A percentile compares a stretch with the other conserved stretches of the same genome.
These are phyloP conservation scores for Podilymbus podiceps DNA, from an alignment of 2,113 vertebrate species.

Conservation along the genomic window DNA sequence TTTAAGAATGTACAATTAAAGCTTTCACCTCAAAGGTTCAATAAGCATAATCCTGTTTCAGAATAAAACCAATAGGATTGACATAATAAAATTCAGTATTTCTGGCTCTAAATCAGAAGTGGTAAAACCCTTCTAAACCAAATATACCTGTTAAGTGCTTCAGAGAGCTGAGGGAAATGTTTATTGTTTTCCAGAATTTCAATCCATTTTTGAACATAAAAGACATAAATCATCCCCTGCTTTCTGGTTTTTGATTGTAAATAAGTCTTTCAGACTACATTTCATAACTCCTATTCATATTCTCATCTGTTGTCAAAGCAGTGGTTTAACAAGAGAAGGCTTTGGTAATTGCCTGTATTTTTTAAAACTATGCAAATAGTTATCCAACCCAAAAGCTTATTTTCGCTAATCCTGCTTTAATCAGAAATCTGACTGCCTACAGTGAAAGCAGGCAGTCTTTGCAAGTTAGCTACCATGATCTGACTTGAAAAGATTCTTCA, in stretches of 20 bases:
- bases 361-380: not conserved
- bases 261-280: not conserved
- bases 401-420: conserved; percentile 32
- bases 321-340: not conserved
- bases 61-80: not conserved
- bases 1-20: conserved; percentile 24
- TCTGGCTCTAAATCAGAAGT: not conserved
- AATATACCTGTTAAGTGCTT: not conserved
- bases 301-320: not conserved
- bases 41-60: not conserved
- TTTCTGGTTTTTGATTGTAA: not conserved
- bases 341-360: not conserved
- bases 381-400: not conserved
- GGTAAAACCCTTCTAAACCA: not conserved
- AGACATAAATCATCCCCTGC: not conserved
- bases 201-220: not conserved
- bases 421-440: not conserved
- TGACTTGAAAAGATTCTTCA: not conserved
- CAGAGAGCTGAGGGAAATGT: not conserved
- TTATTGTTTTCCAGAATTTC: not conserved
- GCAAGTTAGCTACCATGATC: not conserved
- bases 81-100: not conserved
- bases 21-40: not conserved
- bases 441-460: not conserved
- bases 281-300: not conserved